Conservation (phyloP, 2,113 vertebrate genomes). For the Hymenochirus boettgeri region DNA sequence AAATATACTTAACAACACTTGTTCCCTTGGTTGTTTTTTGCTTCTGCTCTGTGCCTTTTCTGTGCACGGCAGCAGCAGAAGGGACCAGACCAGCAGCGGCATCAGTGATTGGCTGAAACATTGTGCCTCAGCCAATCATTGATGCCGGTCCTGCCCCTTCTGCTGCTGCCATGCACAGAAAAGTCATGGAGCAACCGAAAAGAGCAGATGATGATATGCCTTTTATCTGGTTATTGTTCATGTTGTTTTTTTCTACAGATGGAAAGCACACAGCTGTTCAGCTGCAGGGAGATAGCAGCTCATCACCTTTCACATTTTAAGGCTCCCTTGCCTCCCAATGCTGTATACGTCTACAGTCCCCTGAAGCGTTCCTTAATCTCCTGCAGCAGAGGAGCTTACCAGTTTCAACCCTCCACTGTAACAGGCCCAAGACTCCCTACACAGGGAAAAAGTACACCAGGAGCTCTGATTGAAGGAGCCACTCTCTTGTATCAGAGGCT, state of each 20-base stretch:
- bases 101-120: no score
- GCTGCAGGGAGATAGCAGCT: constrained; percentile 87
- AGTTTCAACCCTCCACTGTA: constrained; percentile 61
- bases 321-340: constrained; percentile 83
- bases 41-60: no score
- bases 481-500: constrained; percentile 56
- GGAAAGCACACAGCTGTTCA: constrained; percentile 84
- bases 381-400: constrained; percentile 63
- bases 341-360: constrained; percentile 95
- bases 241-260: constrained; percentile 62
- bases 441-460: constrained; percentile 67
- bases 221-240: not conserved
- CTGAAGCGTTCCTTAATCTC: constrained; percentile 69
- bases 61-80: no score
- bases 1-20: no score
- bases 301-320: constrained; percentile 79
- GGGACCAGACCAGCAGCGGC: no score
- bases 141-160: no score
- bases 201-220: not conserved
- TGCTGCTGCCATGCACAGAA: no score
- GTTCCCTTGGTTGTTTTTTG: no score
- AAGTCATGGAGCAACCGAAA: no score
- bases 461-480: constrained; percentile 60
- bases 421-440: constrained; percentile 57
- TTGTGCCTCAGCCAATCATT: no score